Percentiles rank a stretch among this genome's conserved stretches.
phyloP scores from a whole-genome alignment of 2,888 invertebrate species.

The Pristionchus exspectatus region DNA sequence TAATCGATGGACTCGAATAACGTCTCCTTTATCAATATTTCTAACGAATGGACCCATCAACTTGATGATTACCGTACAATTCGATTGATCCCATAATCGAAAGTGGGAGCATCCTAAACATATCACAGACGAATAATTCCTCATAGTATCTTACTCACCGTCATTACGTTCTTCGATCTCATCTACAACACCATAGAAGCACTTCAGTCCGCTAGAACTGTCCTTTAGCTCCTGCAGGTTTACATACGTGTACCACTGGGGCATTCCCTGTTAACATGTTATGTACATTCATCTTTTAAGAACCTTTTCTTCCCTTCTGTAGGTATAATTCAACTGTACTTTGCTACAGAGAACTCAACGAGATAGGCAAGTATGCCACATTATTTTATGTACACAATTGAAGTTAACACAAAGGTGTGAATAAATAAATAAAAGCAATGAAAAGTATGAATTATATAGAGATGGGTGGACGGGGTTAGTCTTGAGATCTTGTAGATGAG shows the following conservation, averaged over 20 bases:
- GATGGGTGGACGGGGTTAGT: background rate
- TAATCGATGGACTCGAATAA: conserved; percentile 34
- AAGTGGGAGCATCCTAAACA: background rate
- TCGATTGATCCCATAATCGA: background rate
- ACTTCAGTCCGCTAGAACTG: background rate
- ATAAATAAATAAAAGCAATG: conserved; percentile 33
- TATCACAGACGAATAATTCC: background rate
- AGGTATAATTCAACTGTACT: background rate
- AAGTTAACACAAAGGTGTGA: conserved; percentile 15
- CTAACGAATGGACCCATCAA: background rate
- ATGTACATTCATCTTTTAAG: background rate
- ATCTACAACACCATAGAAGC: conserved; percentile 20
- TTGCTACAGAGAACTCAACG: conserved; percentile 3
- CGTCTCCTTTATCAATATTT: background rate
- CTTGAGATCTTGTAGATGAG: conserved; percentile 37
- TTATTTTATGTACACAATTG: conserved; percentile 1
- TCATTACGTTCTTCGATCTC: background rate
- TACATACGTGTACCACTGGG: background rate
- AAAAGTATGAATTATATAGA: background rate
- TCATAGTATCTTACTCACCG: background rate
- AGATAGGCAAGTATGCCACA: background rate
- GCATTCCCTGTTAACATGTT: background rate
- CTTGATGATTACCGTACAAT: background rate
- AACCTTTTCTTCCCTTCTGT: background rate
- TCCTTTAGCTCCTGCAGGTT: background rate